These are phyloP conservation scores for Wiebesia pumilae DNA, from an alignment of 1,140 invertebrate species.

Conservation along the genomic window DNA sequence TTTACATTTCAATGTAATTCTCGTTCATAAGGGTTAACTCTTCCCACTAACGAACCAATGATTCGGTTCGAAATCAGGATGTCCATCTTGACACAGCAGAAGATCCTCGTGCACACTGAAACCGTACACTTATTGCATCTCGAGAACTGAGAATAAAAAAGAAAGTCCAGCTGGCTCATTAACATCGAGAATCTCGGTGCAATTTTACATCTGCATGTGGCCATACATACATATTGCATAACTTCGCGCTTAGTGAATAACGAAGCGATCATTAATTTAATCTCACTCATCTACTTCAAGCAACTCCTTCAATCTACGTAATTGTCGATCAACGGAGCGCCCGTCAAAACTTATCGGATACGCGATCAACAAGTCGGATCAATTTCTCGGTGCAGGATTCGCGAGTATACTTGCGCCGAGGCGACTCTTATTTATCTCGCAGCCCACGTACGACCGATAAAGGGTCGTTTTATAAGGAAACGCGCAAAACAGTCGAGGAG, in stretches of 20 bases:
- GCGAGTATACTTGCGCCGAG: neutral
- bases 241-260: neutral
- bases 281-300: neutral
- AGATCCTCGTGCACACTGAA: neutral
- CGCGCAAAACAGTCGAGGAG: no score
- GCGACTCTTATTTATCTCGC: neutral
- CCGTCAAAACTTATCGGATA: slow-evolving; percentile 38
- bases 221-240: neutral
- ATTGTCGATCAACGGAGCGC: slow-evolving; percentile 22
- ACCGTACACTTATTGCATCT: slow-evolving; percentile 31
- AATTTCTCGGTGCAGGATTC: slow-evolving; percentile 7
- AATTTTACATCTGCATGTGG: neutral
- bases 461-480: neutral
- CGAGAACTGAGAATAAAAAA: neutral
- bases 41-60: neutral
- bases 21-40: neutral
- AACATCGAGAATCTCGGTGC: slow-evolving; percentile 13
- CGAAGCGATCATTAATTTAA: slow-evolving; percentile 23
- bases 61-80: neutral
- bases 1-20: neutral
- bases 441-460: neutral
- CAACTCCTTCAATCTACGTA: slow-evolving; percentile 24
- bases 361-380: slow-evolving; percentile 18
- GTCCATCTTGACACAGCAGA: neutral
- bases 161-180: slow-evolving; percentile 1